Evolutionary conservation across 2,113 vertebrate genomes (phyloP), one percentile per base, ranked within the genome.

Genomic region (Ascaphus truei): DNA sequence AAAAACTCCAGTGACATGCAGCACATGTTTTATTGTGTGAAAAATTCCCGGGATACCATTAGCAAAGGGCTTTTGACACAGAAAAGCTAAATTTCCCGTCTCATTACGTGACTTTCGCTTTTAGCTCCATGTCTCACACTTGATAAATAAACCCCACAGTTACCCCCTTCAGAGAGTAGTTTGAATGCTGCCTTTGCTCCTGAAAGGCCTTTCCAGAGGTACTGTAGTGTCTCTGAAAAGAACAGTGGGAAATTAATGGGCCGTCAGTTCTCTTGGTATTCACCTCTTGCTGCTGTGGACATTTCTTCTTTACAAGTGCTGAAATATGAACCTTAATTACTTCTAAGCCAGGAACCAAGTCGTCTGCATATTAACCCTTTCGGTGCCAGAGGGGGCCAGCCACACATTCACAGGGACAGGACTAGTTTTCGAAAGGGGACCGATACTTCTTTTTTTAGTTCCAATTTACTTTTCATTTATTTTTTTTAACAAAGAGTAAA

Each of bases 61-160:
- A 69, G 66, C 48, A 27, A 51, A 61, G 56, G 60, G 56, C 34
- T 71, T 71, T 51, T 69, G 66, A 69, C 66, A 69, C 59, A 37
- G 50, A 16, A 31, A 41, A 20, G 58, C 33, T 51, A 58, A 60
- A 41, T 52, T 59, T 71, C 57, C 16, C 48, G 57, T 37, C 67
- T 51, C 60, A 71, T 71, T 71, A 71, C 25, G 56, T 61, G 67
- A 52, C 56, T 52, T 59, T 69, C 39, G 31, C 57, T 71, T 71
- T 61, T 52, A 61, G 56, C 47, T 52, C 18, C 41, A 61, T 61
- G 60, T 71, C 56, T 71, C 47, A 52, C 5, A 25, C 67, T 61
- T 71, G 67, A 71, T 71, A 71, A 71, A 71, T 71, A 71, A 61
- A 34, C 57, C 56, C 67, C 67, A 61, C 43, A 59, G 56, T 71